These are phyloP conservation scores for Oreohelix idahoensis DNA, from an alignment of 1,140 invertebrate genomes.

Conservation along the genomic window DNA sequence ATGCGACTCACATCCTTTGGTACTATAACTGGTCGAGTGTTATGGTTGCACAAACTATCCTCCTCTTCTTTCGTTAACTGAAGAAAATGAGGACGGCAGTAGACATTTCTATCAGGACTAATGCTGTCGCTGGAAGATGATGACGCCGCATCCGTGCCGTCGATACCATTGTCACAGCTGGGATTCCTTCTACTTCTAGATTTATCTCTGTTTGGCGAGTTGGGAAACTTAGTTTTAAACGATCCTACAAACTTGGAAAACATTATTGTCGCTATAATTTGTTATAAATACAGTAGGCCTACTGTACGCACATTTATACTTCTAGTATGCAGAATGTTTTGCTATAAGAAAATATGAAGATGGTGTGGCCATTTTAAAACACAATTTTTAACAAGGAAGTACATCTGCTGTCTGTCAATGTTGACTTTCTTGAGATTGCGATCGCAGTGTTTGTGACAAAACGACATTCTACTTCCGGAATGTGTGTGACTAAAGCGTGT, in stretches of 20 bases:
- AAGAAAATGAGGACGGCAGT: constrained; percentile 25
- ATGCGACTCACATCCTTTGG: neutral
- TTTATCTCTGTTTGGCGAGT: neutral
- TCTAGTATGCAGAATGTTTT: too few relatives aligned
- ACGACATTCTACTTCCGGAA: too few relatives aligned
- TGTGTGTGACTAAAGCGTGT: too few relatives aligned
- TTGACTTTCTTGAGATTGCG: too few relatives aligned
- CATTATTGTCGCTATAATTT: too few relatives aligned
- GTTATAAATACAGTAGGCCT: too few relatives aligned
- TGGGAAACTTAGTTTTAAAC: neutral
- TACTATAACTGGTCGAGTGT: neutral
- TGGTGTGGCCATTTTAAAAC: neutral
- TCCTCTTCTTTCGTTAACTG: constrained; percentile 16
- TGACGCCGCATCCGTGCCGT: neutral
- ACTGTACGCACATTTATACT: too few relatives aligned
- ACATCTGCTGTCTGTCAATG: too few relatives aligned
- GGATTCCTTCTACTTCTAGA: neutral
- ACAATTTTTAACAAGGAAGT: too few relatives aligned
- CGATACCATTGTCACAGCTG: neutral
- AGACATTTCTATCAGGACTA: neutral
- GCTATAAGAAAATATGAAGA: neutral
- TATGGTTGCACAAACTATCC: neutral
- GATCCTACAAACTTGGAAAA: constrained; percentile 29
- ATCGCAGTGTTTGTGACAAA: too few relatives aligned
- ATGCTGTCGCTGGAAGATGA: neutral